phyloP scores from a whole-genome alignment of 2,797 vertebrate genomes.

The Gadopsis marmoratus region DNA sequence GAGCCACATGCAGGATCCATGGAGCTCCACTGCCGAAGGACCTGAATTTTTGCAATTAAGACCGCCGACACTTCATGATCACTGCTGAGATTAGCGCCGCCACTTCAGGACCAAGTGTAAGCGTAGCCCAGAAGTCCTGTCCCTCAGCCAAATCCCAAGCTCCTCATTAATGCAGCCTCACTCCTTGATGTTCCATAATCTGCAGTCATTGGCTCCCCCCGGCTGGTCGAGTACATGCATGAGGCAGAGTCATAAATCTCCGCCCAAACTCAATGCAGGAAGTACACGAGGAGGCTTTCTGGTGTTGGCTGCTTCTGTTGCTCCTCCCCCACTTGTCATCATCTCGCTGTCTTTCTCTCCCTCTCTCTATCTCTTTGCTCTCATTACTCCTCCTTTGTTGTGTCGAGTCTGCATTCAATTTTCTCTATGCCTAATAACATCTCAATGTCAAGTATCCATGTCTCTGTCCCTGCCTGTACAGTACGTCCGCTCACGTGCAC shows the following conservation, averaged over 20 bases:
- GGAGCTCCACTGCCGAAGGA: not conserved
- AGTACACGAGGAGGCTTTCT: conserved; percentile 46
- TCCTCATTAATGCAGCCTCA: conserved; percentile 62
- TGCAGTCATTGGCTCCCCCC: conserved; percentile 54
- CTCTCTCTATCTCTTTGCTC: conserved; percentile 19
- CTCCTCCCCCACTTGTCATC: conserved; percentile 56
- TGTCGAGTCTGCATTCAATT: conserved; percentile 51
- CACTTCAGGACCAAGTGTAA: conserved; percentile 25
- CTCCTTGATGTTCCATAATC: conserved; percentile 71
- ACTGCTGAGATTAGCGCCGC: conserved; percentile 38
- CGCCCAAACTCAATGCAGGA: conserved; percentile 62
- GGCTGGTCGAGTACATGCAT: conserved; percentile 15
- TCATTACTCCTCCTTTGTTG: conserved; percentile 46
- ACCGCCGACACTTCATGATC: conserved; percentile 44
- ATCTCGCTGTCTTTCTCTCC: conserved; percentile 40
- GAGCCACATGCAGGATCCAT: conserved; percentile 6
- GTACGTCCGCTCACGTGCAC: conserved; percentile 1
- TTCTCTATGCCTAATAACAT: conserved; percentile 43
- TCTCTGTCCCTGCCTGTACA: conserved; percentile 13
- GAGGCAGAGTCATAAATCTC: conserved; percentile 73
- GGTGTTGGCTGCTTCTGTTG: conserved; percentile 31
- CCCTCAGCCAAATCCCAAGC: conserved; percentile 53
- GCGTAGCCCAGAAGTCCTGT: conserved; percentile 27
- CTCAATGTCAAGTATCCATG: conserved; percentile 44
- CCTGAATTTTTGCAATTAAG: conserved; percentile 39